Conservation (phyloP, 2,113 vertebrate genomes). For the Python bivittatus region DNA sequence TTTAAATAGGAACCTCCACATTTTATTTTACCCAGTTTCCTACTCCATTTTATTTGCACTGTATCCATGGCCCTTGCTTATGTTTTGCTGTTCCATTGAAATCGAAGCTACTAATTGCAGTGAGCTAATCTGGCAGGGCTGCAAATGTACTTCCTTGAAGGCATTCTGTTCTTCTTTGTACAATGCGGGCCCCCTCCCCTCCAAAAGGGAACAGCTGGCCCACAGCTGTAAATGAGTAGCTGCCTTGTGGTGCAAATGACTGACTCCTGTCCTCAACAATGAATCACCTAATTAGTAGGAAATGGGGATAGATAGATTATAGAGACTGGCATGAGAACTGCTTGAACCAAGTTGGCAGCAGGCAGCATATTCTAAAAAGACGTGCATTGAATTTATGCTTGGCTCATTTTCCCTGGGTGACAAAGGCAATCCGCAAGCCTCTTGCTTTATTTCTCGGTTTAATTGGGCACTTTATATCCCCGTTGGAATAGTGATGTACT, state of each 20-base stretch:
- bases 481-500: neutral
- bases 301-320: conserved; percentile 56
- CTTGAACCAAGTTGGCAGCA: conserved; percentile 56
- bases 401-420: neutral
- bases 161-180: conserved; percentile 62
- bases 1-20: conserved; percentile 53
- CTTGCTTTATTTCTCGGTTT: neutral
- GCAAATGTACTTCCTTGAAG: conserved; percentile 61
- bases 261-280: conserved; percentile 60
- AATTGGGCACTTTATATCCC: neutral
- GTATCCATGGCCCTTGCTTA: conserved; percentile 39
- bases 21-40: conserved; percentile 64
- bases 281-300: conserved; percentile 64
- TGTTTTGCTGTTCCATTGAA: conserved; percentile 52
- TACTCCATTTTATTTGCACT: too few relatives aligned
- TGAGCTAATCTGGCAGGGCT: conserved; percentile 59
- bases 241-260: conserved; percentile 60
- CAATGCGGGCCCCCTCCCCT: conserved; percentile 15
- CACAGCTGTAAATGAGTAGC: conserved; percentile 41
- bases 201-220: conserved; percentile 41
- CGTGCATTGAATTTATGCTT: conserved; percentile 48
- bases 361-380: conserved; percentile 60
- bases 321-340: conserved; percentile 39
- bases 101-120: conserved; percentile 64
- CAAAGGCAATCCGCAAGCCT: neutral